Conservation (phyloP, 2,797 vertebrate species). For the Anniella stebbinsi region DNA sequence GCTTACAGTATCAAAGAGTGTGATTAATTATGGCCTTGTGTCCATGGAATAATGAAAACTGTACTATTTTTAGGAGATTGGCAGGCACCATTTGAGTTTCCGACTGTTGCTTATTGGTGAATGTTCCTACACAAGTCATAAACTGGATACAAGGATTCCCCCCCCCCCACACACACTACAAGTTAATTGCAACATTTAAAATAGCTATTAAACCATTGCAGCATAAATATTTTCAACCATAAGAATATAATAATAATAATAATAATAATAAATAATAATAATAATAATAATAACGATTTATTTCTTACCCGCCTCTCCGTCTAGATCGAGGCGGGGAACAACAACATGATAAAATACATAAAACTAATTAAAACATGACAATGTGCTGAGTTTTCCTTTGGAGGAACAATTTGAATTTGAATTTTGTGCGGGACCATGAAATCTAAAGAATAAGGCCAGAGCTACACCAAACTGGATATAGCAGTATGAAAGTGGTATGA, state of each 20-base stretch:
- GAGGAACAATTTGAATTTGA: too few species aligned
- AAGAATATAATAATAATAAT: too few species aligned
- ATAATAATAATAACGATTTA: too few species aligned
- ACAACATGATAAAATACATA: too few species aligned
- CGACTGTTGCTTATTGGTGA: constrained; percentile 31
- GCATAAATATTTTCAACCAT: neutral
- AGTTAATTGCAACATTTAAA: constrained; percentile 27
- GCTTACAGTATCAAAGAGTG: constrained; percentile 61
- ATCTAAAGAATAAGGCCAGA: too few species aligned
- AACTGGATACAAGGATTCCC: neutral
- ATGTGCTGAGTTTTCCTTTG: neutral
- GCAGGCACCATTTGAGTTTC: constrained; percentile 38
- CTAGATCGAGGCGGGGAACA: too few species aligned
- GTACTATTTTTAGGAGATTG: constrained; percentile 49
- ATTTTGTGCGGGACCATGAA: neutral
- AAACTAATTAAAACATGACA: too few species aligned
- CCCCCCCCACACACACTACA: constrained; percentile 12
- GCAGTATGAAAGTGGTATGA: too few species aligned
- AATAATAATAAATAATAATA: too few species aligned
- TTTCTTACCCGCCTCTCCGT: too few species aligned
- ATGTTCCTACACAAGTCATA: neutral
- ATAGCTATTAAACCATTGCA: neutral
- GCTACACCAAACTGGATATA: too few species aligned
- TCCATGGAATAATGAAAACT: constrained; percentile 42
- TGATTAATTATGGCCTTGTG: constrained; percentile 71